Conservation (phyloP, 2,888 invertebrate genomes). For the Clistopyga incitator region DNA sequence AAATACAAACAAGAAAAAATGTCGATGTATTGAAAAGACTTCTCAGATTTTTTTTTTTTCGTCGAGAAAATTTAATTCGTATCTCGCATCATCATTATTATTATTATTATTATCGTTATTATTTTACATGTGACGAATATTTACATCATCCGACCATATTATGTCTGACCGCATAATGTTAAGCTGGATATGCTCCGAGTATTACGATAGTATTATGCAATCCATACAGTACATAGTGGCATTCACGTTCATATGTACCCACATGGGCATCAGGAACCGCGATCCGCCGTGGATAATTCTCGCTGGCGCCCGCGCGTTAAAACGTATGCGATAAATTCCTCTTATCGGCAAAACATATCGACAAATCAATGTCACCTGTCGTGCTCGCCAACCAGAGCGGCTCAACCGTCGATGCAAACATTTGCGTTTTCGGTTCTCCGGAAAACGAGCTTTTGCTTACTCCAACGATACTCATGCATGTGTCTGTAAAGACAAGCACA, state of each 20-base stretch:
- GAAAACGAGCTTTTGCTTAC: conserved; percentile 48
- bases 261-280: conserved; percentile 19
- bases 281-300: conserved; percentile 71
- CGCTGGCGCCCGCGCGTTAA: conserved; percentile 71
- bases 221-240: conserved; percentile 30
- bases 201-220: conserved; percentile 50
- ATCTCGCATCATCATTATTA: neutral
- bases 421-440: conserved; percentile 63
- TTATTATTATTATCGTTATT: neutral
- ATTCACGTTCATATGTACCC: conserved; percentile 2
- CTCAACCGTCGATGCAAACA: conserved; percentile 57
- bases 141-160: conserved; percentile 56
- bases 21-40: neutral
- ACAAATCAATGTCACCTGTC: conserved; percentile 76
- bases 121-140: conserved; percentile 35
- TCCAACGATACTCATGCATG: conserved; percentile 11
- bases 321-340: conserved; percentile 77
- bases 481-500: conserved; percentile 34
- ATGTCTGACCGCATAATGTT: conserved; percentile 58
- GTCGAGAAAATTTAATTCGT: neutral
- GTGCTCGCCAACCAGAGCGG: conserved; percentile 71
- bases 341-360: conserved; percentile 76
- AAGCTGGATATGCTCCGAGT: conserved; percentile 42
- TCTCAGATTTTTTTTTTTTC: neutral
- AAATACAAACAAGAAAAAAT: too few relatives aligned